phyloP scores from a whole-genome alignment of 2,888 invertebrate species.

The Drosophila mulleri region DNA sequence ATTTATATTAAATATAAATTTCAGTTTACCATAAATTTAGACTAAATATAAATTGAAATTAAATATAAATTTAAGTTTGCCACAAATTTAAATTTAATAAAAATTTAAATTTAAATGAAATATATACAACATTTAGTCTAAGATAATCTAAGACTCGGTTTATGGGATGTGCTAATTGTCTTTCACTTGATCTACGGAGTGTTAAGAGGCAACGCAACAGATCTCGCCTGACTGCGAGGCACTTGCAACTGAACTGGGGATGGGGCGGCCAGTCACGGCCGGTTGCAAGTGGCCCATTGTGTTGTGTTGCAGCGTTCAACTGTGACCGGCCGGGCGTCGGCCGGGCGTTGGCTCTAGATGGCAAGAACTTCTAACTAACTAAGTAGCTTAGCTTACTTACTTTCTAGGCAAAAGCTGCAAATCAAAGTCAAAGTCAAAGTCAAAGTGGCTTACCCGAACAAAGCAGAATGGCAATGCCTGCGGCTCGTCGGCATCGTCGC shows the following conservation, averaged over 20 bases:
- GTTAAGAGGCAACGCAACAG: neutral
- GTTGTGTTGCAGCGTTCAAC: constrained; percentile 1
- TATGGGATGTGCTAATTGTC: neutral
- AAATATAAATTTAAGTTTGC: no score
- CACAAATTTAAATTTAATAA: no score
- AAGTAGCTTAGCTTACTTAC: constrained; percentile 14
- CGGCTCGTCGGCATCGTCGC: constrained; percentile 30
- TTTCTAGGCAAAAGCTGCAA: constrained; percentile 7
- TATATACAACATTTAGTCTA: no score
- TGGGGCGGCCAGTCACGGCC: neutral
- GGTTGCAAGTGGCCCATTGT: neutral
- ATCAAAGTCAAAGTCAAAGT: neutral
- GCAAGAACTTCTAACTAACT: constrained; percentile 7
- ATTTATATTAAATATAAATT: no score
- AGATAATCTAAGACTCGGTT: neutral
- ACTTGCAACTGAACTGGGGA: neutral
- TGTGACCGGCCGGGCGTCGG: neutral
- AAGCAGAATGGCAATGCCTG: constrained; percentile 60
- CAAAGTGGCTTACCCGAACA: constrained; percentile 53
- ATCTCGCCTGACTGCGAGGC: neutral
- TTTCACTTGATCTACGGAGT: neutral
- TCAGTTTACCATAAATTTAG: no score
- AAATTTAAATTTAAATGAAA: no score
- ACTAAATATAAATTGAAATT: no score
- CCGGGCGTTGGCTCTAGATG: neutral